These are phyloP conservation scores for Dryadula phaetusa DNA, from an alignment of 2,888 invertebrate species.

Conservation along the genomic window DNA sequence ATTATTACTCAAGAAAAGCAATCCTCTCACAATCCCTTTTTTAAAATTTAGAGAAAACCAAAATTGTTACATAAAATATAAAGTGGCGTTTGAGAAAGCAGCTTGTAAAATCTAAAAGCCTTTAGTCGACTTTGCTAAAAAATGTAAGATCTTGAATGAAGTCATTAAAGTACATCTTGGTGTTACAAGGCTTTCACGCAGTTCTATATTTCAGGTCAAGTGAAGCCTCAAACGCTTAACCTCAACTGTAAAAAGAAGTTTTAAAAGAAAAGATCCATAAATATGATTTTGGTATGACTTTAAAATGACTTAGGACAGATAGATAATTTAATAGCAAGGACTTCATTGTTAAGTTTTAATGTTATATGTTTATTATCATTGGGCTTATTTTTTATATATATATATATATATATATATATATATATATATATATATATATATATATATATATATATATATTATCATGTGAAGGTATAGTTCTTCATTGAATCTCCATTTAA, in stretches of 20 bases:
- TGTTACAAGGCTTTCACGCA: conserved; percentile 30
- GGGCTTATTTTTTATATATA: too few relatives aligned
- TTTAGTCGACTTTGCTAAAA: conserved; percentile 25
- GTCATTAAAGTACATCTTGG: conserved; percentile 27
- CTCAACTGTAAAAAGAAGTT: conserved; percentile 15
- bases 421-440: too few relatives aligned
- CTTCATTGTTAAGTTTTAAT: too few relatives aligned
- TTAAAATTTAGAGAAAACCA: not conserved
- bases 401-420: too few relatives aligned
- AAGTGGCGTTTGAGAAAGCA: conserved; percentile 9
- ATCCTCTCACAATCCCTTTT: not conserved
- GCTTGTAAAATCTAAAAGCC: conserved; percentile 16
- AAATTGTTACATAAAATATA: not conserved
- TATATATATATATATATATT: too few relatives aligned
- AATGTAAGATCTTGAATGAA: conserved; percentile 26
- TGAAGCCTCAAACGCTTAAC: conserved; percentile 31
- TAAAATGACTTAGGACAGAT: too few relatives aligned
- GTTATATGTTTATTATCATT: too few relatives aligned
- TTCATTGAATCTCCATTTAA: too few relatives aligned
- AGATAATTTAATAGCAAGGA: too few relatives aligned
- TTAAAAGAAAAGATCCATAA: conserved; percentile 9
- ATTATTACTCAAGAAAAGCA: not conserved
- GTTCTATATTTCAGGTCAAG: conserved; percentile 37
- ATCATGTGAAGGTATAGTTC: too few relatives aligned
- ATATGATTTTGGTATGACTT: not conserved